Conservation (phyloP, 1,140 invertebrate species). For the Dreissena polymorpha region DNA sequence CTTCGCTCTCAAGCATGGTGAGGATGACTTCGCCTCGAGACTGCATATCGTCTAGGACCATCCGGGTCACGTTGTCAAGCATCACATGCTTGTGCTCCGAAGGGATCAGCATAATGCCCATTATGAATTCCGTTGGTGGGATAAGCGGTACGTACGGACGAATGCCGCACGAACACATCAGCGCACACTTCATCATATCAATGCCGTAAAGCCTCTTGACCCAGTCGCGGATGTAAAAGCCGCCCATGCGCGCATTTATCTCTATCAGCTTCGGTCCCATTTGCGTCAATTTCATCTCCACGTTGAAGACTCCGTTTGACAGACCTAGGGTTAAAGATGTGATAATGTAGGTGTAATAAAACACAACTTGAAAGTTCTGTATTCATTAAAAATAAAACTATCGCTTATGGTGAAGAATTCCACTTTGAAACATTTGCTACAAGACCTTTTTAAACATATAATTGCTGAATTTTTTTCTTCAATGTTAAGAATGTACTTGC, state of each 20-base stretch:
- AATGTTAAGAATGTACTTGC: no score
- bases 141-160: constrained; percentile 51
- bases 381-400: no score
- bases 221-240: constrained; percentile 68
- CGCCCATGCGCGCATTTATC: constrained; percentile 69
- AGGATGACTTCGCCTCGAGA: not conserved
- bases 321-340: constrained; percentile 38
- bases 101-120: constrained; percentile 65
- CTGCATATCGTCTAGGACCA: constrained; percentile 33
- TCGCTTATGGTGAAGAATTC: no score
- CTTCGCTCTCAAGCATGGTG: no score
- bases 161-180: constrained; percentile 60
- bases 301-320: constrained; percentile 65
- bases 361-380: no score
- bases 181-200: constrained; percentile 59
- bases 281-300: constrained; percentile 67
- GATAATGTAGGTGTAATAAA: not conserved
- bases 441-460: no score
- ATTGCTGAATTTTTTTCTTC: no score
- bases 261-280: constrained; percentile 67
- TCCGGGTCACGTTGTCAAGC: not conserved
- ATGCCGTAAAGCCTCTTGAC: constrained; percentile 59
- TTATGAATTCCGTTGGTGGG: constrained; percentile 17
- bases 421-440: no score
- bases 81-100: constrained; percentile 56